Base-by-base conservation (phyloP, 1,140 invertebrate species). In the Bombus pascuorum region DNA sequence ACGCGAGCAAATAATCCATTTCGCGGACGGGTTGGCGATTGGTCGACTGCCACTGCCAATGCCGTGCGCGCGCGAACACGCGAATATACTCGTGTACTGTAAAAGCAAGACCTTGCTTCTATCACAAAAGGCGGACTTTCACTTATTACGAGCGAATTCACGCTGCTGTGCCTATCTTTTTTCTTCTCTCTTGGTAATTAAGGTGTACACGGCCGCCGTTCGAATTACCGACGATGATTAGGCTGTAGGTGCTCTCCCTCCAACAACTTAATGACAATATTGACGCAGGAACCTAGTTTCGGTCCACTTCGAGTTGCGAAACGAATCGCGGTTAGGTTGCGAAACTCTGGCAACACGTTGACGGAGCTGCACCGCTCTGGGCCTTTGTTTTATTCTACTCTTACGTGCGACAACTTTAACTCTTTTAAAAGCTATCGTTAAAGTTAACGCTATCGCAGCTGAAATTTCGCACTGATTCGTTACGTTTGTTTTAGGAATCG, bases 101-200 rank as follows among this genome's bases (percentile, higher is more conserved):
- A 34, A 37, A 83, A 76, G 32, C 71, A 42, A 53, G 82, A 70
- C 74, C 74, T 83, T 78, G 82, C 28, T 28, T 57, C 74, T 47
- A 47, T 83, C 82, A 28, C 74, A 59, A 78, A 83, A 83, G 74
- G 42, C 28, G 44, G 32, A 77, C 82, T 83, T 83, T 83, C 82
- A 71, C 82, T 83, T 83, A 76, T 78, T 78, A 78, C 75, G 37
- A 65, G 39, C 75, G 28, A 78, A 32, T 77, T 83, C 82, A 68
- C 34, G 62, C 81, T 37, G 62, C 44, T 57, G 32, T 68, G 72
- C 44, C 65, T 70, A 3, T 37, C 32, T 62, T 77, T 62, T 62
- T 37, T 8, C 15, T 25, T 1, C 68, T 70, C 68, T n/a, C 42
- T 22, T 18, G 18, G 59, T 44, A 83, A 83, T 83, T 83, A 77